A percentile compares a stretch with the other conserved stretches of the same genome.
These are phyloP conservation scores for Sinonovacula constricta DNA, from an alignment of 1,140 invertebrate genomes.

Conservation along the genomic window DNA sequence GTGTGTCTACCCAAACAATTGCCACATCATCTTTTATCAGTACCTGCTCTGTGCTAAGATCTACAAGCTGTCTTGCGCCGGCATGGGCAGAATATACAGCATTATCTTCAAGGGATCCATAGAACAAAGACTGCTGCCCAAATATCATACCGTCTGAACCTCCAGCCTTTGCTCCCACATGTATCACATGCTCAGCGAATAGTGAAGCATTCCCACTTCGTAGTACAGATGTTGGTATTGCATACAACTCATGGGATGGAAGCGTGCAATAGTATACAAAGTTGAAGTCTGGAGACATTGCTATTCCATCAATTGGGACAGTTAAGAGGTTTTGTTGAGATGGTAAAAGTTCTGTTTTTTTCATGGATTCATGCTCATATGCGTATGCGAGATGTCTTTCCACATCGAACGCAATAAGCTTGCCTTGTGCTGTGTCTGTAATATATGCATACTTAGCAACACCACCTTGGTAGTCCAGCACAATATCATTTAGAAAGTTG, in stretches of 20 bases:
- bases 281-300: slow-evolving; percentile 60
- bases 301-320: slow-evolving; percentile 60
- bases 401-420: slow-evolving; percentile 55
- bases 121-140: slow-evolving; percentile 52
- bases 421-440: slow-evolving; percentile 53
- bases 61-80: neutral
- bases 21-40: neutral
- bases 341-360: slow-evolving; percentile 18
- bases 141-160: slow-evolving; percentile 54
- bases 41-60: neutral
- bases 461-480: slow-evolving; percentile 59
- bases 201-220: neutral
- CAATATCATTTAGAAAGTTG: slow-evolving; percentile 65
- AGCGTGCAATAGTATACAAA: slow-evolving; percentile 62
- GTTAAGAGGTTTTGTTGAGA: neutral
- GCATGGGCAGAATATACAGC: slow-evolving; percentile 45
- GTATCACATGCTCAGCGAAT: neutral
- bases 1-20: slow-evolving; percentile 49
- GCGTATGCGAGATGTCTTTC: slow-evolving; percentile 37
- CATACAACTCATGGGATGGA: slow-evolving; percentile 39
- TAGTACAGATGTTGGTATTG: slow-evolving; percentile 52
- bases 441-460: slow-evolving; percentile 60
- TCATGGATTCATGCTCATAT: slow-evolving; percentile 56
- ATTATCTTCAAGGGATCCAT: slow-evolving; percentile 44
- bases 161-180: slow-evolving; percentile 46